Evolutionary conservation across 1,140 invertebrate genomes (phyloP).

Genomic region (Probaryconus sp.): DNA sequence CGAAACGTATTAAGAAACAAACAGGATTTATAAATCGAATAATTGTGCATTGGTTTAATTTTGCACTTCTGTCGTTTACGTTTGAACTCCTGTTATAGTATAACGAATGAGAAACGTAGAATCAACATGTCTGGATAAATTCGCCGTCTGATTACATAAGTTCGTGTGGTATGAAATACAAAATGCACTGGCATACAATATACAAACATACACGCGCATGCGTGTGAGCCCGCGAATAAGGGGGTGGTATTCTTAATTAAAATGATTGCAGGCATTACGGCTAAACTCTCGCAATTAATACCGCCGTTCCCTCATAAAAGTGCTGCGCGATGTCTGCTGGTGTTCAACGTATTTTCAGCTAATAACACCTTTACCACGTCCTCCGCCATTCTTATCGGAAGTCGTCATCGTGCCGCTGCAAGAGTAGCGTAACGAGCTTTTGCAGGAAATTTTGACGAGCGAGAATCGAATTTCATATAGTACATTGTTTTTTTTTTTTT

Average conservation of each 20-base stretch:
- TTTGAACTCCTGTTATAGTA: conserved; percentile 18
- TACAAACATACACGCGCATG: conserved; percentile 19
- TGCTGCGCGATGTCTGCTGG: conserved; percentile 67
- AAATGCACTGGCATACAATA: conserved; percentile 40
- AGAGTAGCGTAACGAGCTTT: conserved; percentile 65
- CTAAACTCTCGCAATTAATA: conserved; percentile 75
- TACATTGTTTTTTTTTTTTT: conserved; percentile 51
- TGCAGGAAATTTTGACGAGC: conserved; percentile 67
- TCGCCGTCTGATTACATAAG: conserved; percentile 51
- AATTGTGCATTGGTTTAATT: conserved; percentile 29
- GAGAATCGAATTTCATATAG: conserved; percentile 54
- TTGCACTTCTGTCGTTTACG: conserved; percentile 3
- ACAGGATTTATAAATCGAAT: conserved; percentile 23
- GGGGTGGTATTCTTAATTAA: conserved; percentile 73
- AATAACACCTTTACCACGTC: conserved; percentile 72
- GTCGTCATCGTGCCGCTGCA: conserved; percentile 66
- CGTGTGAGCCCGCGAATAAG: conserved; percentile 44
- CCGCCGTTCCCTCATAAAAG: conserved; percentile 69
- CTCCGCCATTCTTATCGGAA: conserved; percentile 69
- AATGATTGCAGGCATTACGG: conserved; percentile 75
- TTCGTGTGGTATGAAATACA: conserved; percentile 52
- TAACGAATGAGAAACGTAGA: conserved; percentile 12
- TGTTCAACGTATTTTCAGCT: conserved; percentile 72
- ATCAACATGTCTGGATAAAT: conserved; percentile 34
- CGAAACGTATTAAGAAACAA: too few relatives aligned